A percentile compares a stretch with the other conserved stretches of the same genome.
phyloP scores from a whole-genome alignment of 2,113 vertebrate species.

The Catagonus wagneri region DNA sequence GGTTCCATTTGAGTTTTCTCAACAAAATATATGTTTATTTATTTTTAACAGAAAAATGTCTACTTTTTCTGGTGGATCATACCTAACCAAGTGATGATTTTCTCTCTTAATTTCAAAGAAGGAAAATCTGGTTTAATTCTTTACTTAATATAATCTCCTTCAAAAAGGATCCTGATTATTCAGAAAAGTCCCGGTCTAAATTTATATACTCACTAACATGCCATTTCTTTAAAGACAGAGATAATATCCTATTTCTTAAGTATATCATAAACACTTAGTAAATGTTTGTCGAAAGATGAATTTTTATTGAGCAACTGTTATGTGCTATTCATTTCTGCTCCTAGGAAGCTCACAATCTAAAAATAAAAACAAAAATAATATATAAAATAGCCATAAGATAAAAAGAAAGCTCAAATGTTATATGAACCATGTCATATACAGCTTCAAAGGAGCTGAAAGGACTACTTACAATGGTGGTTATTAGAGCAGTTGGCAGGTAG shows the following conservation, averaged over 20 bases:
- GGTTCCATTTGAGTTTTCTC: not conserved
- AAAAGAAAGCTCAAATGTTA: not conserved
- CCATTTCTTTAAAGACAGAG: not conserved
- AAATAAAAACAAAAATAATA: not conserved
- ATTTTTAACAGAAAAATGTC: slow-evolving; percentile 24
- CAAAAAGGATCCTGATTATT: not conserved
- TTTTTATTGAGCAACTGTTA: slow-evolving; percentile 45
- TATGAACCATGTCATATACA: not conserved
- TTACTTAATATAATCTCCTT: not conserved
- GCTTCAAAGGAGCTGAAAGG: not conserved
- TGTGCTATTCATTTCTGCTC: not conserved
- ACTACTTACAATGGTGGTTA: not conserved
- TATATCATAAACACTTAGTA: not conserved
- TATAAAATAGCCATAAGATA: not conserved
- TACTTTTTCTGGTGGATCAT: not conserved
- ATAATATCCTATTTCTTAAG: not conserved
- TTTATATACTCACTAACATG: not conserved
- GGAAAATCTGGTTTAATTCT: not conserved
- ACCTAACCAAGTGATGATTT: not conserved
- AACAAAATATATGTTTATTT: not conserved
- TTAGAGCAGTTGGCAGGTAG: not conserved
- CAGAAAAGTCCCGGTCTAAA: not conserved
- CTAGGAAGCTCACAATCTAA: not conserved
- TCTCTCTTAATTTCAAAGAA: slow-evolving; percentile 42
- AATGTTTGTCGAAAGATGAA: not conserved